Base-by-base conservation (phyloP, 2,797 vertebrate genomes). In the Typhlichthys subterraneus region DNA sequence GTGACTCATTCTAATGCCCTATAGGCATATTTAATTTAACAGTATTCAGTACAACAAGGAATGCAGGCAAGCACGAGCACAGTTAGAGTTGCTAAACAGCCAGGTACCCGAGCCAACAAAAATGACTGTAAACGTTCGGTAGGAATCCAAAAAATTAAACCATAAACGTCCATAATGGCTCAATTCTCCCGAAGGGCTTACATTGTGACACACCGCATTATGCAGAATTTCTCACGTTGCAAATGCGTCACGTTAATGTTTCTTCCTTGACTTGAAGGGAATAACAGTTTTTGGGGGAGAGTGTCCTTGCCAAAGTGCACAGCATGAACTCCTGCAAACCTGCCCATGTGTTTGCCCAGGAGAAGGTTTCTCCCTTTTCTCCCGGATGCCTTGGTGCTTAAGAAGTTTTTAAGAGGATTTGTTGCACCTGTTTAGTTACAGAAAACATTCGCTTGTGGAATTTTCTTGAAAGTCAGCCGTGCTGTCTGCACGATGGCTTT, bases 331-430 rank as follows among this genome's bases (percentile, higher is more conserved):
- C 80, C 57, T 81, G 85, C 89, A 92, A 88, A 91, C 90, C 90
- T 90, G 89, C 82, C 82, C 85, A 78, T 85, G 87, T 92, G 85
- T 89, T 88, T 90, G 89, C 90, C 90, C 83, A 73, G 49, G 85
- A 92, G 91, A 90, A 92, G 88, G 74, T 72, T 85, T 87, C 81
- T 76, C 76, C 31, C 33, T 51, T 82, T 76, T 88, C 83, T 86
- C 84, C 81, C 61, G 45, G 67, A 75, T 83, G 87, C 87, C 81
- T 91, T 81, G 84, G 81, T 87, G 81, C 85, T 87, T 92, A 90
- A 93, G 91, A 89, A 90, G 91, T 92, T 92, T 92, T 87, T 88
- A 91, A 92, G 87, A 91, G 92, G 92, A 94, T 94, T 94, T 92
- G 85, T 86, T 45, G 83, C 92, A 87, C 83, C 83, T 79, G 69